Evolutionary conservation across 1,140 invertebrate genomes (phyloP), one percentile per base, ranked within the genome.

Genomic region (Cherax destructor): DNA sequence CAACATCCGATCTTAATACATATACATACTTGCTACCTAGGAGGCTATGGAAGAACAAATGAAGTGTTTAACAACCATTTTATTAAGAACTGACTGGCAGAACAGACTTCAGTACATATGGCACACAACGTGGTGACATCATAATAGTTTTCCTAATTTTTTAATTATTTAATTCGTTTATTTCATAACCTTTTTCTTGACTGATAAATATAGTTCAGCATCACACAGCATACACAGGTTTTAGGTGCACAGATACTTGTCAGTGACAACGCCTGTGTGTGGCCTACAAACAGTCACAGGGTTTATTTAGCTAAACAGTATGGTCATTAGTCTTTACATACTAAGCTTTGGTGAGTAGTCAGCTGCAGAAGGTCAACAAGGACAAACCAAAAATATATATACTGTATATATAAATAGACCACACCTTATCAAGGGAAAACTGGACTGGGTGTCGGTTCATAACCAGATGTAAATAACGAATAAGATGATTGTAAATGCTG

Each of bases 21-120:
- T n/a, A n/a, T n/a, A n/a, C n/a, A n/a, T n/a, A 18, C 61, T 18
- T 69, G 65, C n/a, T 5, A 69, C 18, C 18, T 69, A 69, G 16
- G 13, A 21, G 49, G 78, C 56, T 80, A 80, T 21, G 18, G 65
- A 74, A 74, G 6, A 74, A 74, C 69, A 30, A 74, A 3, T 74
- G 69, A 24, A 77, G 72, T 52, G 80, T 83, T 91, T 86, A 91
- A 84, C 86, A 91, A 91, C 86, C 85, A 85, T 91, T 91, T 91
- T 91, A 86, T 91, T 91, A 91, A 91, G 89, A 91, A 91, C 83
- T 91, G 89, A 91, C 89, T 91, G 89, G 89, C 89, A 91, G 89
- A 91, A 91, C 89, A 86, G 83, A 91, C 89, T 79, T 86, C 84
- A 91, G 83, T 90, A 90, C 80, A 78, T 91, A 91, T 91, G 89